Evolutionary conservation across 2,113 vertebrate species (phyloP).

Genomic region (Himantopus leucocephalus): DNA sequence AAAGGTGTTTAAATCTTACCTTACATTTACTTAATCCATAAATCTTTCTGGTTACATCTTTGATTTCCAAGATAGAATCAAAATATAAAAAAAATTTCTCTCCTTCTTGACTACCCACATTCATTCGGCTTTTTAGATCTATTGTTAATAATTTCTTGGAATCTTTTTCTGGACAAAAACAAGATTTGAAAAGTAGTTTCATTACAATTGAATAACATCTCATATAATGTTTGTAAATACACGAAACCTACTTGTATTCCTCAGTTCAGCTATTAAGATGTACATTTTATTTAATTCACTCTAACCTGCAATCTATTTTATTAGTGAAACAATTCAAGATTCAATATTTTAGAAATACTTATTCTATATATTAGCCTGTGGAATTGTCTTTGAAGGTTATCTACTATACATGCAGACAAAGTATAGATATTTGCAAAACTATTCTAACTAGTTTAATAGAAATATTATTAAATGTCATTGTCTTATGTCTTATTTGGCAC

Average conservation of each 20-base stretch:
- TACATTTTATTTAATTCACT: background rate
- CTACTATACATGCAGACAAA: background rate
- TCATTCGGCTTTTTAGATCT: slow-evolving; percentile 74
- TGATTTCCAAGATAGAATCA: slow-evolving; percentile 86
- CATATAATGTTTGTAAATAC: background rate
- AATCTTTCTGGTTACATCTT: slow-evolving; percentile 71
- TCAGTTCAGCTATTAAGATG: background rate
- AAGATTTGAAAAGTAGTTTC: background rate
- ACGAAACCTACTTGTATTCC: background rate
- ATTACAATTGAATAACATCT: background rate
- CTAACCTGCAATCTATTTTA: background rate
- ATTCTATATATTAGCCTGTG: background rate
- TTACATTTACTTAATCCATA: slow-evolving; percentile 81
- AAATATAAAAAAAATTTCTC: slow-evolving; percentile 82
- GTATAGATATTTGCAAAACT: background rate
- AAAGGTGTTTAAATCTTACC: slow-evolving; percentile 71
- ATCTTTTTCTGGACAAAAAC: slow-evolving; percentile 75
- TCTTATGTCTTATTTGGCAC: background rate
- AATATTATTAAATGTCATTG: background rate
- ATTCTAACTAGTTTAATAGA: background rate
- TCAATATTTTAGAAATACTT: background rate
- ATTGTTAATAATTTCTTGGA: slow-evolving; percentile 80
- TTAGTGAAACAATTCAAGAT: background rate
- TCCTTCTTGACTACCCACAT: slow-evolving; percentile 78
- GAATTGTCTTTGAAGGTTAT: background rate